Conservation (phyloP, 35 echinoderm and acorn worm species). For the Heliocidaris erythrogramma region DNA sequence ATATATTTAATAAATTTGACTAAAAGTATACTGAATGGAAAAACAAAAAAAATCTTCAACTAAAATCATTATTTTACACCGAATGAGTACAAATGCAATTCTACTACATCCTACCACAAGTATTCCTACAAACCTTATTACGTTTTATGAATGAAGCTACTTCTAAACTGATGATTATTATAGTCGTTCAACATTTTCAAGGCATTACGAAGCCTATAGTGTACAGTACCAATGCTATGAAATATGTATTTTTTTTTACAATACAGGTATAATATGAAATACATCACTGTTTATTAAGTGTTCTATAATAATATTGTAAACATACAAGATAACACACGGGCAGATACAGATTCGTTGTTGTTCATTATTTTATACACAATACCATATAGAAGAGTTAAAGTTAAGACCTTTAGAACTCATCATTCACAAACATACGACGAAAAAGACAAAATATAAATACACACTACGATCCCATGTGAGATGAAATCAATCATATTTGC, state of each 20-base stretch:
- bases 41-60: no score
- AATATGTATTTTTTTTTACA: neutral
- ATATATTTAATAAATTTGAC: no score
- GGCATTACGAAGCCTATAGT: no score
- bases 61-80: no score
- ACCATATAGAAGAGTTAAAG: neutral
- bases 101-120: no score
- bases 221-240: neutral
- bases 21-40: no score
- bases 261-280: neutral
- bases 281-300: neutral
- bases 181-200: no score
- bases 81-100: no score
- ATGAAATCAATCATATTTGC: neutral
- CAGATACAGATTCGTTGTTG: neutral
- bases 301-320: neutral
- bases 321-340: neutral
- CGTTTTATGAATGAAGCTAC: no score
- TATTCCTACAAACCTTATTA: no score
- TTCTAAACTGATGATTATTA: no score
- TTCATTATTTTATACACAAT: neutral
- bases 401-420: neutral
- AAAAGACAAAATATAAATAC: neutral
- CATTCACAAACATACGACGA: neutral
- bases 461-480: neutral